A percentile compares a stretch with the other conserved stretches of the same genome.
Evolutionary conservation across 2,113 vertebrate genomes (phyloP).

Genomic region (Gavia stellata): DNA sequence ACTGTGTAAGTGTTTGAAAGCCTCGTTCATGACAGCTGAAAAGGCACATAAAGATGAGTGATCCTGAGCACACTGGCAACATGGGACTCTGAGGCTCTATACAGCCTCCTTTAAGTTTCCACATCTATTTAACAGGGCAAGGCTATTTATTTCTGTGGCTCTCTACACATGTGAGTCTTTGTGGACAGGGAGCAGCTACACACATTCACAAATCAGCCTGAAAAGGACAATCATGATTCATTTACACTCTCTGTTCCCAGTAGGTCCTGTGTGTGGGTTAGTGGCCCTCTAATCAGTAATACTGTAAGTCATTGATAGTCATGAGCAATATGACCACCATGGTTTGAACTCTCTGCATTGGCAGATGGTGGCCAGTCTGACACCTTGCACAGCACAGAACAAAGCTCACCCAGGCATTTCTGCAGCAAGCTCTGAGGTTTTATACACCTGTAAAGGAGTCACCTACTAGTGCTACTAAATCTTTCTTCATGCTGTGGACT

Average conservation of each 20-base stretch:
- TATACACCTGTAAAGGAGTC: not conserved
- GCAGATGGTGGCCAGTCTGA: not conserved
- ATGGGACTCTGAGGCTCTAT: not conserved
- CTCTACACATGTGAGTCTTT: not conserved
- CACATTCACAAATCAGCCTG: not conserved
- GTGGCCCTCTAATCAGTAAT: not conserved
- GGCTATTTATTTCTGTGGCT: not conserved
- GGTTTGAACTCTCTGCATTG: not conserved
- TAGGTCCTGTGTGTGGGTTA: not conserved
- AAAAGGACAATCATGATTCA: not conserved
- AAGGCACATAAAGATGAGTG: not conserved
- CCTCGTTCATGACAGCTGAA: not conserved
- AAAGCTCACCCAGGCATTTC: not conserved
- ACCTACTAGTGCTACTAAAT: not conserved
- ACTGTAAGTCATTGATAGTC: not conserved
- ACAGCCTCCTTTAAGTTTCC: not conserved
- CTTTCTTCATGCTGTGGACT: not conserved
- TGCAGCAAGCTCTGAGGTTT: not conserved
- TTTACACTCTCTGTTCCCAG: not conserved
- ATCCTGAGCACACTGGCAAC: not conserved
- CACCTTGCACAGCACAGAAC: not conserved
- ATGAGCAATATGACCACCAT: rapidly evolving
- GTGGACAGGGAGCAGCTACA: not conserved
- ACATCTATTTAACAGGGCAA: not conserved
- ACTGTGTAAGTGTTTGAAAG: not conserved